These are phyloP conservation scores for Morpho deidamia DNA, from an alignment of 2,888 invertebrate genomes.

Conservation along the genomic window DNA sequence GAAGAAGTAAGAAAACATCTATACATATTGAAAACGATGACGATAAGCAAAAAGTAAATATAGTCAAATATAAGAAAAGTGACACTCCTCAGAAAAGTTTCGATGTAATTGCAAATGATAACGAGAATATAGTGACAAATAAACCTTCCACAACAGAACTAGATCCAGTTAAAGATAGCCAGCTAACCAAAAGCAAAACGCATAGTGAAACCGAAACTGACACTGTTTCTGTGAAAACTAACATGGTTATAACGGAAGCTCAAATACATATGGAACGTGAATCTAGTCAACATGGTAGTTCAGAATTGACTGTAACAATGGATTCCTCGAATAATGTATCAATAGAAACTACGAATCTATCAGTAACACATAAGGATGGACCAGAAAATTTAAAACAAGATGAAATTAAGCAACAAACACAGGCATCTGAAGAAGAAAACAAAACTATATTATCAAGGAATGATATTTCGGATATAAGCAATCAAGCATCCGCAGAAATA, in stretches of 20 bases:
- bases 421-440: constrained; percentile 3
- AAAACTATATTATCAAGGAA: not conserved
- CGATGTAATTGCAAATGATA: constrained; percentile 33
- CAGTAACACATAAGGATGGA: constrained; percentile 53
- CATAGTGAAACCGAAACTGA: constrained; percentile 72
- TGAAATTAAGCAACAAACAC: not conserved
- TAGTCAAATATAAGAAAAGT: constrained; percentile 58
- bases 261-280: constrained; percentile 73
- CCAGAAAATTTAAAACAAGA: constrained; percentile 34
- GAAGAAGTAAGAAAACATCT: constrained; percentile 67
- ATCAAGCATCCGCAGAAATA: too few relatives aligned
- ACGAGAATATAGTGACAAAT: constrained; percentile 25
- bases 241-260: constrained; percentile 72
- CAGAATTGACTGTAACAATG: constrained; percentile 63
- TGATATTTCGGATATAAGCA: not conserved
- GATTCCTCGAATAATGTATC: constrained; percentile 69
- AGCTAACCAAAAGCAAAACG: constrained; percentile 44
- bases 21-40: constrained; percentile 66
- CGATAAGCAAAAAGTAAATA: constrained; percentile 67
- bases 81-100: constrained; percentile 27
- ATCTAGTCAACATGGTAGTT: constrained; percentile 58
- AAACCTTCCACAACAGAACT: constrained; percentile 28
- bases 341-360: constrained; percentile 60
- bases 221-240: constrained; percentile 66
- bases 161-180: constrained; percentile 40